Conservation (phyloP, 2,888 invertebrate genomes). For the Camponotus fellah region DNA sequence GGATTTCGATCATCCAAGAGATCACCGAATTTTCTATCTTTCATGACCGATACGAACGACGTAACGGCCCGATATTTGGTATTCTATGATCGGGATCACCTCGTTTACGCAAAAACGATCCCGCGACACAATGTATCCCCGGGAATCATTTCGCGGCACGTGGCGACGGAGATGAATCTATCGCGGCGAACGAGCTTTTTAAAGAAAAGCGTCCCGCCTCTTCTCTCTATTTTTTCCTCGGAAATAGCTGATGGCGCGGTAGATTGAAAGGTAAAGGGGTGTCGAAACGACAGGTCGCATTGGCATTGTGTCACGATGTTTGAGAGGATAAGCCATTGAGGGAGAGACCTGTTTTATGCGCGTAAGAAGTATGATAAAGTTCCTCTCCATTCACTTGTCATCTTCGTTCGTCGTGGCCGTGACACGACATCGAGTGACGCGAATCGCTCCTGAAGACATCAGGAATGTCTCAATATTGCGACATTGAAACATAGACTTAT, state of each 20-base stretch:
- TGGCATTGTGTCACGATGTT: conserved; percentile 40
- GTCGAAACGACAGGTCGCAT: conserved; percentile 15
- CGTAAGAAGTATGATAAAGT: conserved; percentile 45
- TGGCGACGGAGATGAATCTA: conserved; percentile 19
- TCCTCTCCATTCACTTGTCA: conserved; percentile 13
- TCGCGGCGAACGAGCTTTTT: background rate
- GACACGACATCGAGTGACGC: conserved; percentile 8
- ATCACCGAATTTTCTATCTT: conserved; percentile 21
- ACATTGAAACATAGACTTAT: too few relatives aligned
- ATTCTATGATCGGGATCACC: conserved; percentile 28
- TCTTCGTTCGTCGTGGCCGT: background rate
- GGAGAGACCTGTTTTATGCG: background rate
- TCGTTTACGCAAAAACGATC: conserved; percentile 30
- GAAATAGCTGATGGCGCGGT: conserved; percentile 16
- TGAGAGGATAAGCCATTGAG: conserved; percentile 24
- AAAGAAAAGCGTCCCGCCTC: background rate
- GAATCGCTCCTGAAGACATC: background rate
- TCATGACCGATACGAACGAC: background rate
- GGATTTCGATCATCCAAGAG: conserved; percentile 31
- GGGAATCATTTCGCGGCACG: background rate
- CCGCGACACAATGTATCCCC: background rate
- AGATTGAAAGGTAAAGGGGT: conserved; percentile 5
- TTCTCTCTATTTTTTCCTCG: background rate
- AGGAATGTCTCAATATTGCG: conserved; percentile 13
- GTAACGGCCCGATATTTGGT: background rate